Percentiles rank a stretch among this genome's conserved stretches.
phyloP scores from a whole-genome alignment of 1,140 invertebrate genomes.

The Lithobius niger region DNA sequence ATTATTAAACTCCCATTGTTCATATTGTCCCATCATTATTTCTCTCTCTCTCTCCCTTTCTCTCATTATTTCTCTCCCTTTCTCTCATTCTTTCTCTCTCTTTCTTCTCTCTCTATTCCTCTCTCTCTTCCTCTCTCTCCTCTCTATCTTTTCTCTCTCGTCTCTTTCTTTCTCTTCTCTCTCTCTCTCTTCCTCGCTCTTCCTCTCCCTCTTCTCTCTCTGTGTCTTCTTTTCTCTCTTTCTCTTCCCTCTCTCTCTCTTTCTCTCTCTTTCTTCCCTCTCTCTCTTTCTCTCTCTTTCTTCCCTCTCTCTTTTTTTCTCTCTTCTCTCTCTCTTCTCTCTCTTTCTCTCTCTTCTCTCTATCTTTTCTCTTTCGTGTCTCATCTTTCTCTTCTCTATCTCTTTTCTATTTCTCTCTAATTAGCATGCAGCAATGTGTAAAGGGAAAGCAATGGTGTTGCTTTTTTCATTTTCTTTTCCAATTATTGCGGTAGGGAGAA shows the following conservation, averaged over 20 bases:
- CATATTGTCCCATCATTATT: no score
- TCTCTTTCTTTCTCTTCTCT: not conserved
- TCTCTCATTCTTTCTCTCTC: no score
- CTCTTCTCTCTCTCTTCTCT: conserved; percentile 2
- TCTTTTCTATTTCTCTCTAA: conserved; percentile 5
- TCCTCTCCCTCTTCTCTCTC: not conserved
- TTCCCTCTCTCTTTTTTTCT: not conserved
- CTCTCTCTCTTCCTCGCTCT: conserved; percentile 4
- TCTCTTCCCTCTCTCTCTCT: conserved; percentile 5
- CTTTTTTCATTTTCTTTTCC: no score
- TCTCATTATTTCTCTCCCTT: no score
- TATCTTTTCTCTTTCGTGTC: conserved; percentile 7
- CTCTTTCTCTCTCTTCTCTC: conserved; percentile 9
- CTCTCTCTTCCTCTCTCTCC: not conserved
- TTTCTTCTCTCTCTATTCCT: no score
- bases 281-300: not conserved
- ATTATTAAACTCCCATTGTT: no score
- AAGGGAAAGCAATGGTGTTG: no score
- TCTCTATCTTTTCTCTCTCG: not conserved
- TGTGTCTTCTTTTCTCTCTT: no score
- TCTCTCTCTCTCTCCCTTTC: not conserved
- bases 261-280: conserved; percentile 1
- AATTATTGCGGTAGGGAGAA: no score
- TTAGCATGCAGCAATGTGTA: no score
- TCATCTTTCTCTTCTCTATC: conserved; percentile 5